phyloP scores from a whole-genome alignment of 2,113 vertebrate species.

The Formicarius rufipectus region DNA sequence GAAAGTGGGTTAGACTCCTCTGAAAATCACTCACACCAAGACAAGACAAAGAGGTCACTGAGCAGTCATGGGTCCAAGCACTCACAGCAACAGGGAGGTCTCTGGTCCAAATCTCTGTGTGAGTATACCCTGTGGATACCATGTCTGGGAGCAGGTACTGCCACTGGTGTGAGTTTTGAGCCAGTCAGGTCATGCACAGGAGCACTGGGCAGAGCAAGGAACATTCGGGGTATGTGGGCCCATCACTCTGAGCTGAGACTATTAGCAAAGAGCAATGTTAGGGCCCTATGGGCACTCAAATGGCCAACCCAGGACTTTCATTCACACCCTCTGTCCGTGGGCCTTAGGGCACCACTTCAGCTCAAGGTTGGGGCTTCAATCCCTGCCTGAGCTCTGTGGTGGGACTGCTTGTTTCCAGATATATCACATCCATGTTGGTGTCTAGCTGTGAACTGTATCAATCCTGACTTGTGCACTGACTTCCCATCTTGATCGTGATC shows the following conservation, averaged over 20 bases:
- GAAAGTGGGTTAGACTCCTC: not conserved
- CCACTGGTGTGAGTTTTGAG: not conserved
- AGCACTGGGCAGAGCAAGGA: not conserved
- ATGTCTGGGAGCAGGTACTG: not conserved
- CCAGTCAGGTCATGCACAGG: not conserved
- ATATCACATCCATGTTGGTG: not conserved
- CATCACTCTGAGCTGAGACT: not conserved
- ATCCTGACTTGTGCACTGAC: not conserved
- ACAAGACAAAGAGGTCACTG: not conserved
- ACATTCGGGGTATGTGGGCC: rapidly evolving
- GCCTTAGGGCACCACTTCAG: not conserved
- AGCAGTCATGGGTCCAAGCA: not conserved
- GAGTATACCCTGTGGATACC: not conserved
- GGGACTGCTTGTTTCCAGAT: not conserved
- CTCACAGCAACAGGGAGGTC: not conserved
- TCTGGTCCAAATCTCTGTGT: not conserved
- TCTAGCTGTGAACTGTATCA: not conserved
- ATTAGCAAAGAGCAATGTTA: not conserved
- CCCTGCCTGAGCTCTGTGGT: not conserved
- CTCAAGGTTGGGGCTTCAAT: not conserved
- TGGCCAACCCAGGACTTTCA: not conserved
- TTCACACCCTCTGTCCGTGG: not conserved
- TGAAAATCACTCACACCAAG: not conserved
- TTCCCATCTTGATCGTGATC: not conserved
- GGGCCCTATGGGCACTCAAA: not conserved